A percentile compares a stretch with the other conserved stretches of the same genome.
Evolutionary conservation across 1,140 invertebrate genomes (phyloP).

Genomic region (Portunus trituberculatus): DNA sequence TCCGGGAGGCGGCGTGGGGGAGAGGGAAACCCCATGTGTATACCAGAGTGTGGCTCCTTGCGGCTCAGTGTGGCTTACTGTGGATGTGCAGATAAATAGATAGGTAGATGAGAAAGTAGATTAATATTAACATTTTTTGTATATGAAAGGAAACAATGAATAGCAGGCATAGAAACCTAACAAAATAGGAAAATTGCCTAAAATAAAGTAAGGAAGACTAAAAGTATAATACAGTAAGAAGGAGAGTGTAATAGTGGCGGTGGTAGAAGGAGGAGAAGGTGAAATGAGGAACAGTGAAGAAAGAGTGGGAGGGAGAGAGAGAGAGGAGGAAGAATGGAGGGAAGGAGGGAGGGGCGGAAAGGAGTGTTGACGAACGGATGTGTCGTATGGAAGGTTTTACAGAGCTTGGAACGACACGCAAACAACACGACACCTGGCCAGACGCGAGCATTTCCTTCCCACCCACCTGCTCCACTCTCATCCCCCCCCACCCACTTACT

Average conservation of each 20-base stretch:
- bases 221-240: neutral
- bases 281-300: neutral
- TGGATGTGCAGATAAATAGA: too few species aligned
- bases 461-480: neutral
- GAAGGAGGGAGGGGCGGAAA: constrained; percentile 50
- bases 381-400: constrained; percentile 63
- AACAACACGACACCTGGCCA: constrained; percentile 58
- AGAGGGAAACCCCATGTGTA: too few species aligned
- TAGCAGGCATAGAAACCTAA: too few species aligned
- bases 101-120: too few species aligned
- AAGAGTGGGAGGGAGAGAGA: constrained; percentile 3
- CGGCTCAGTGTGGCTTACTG: too few species aligned
- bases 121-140: too few species aligned
- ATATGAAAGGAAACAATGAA: too few species aligned
- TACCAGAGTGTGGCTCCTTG: too few species aligned
- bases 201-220: too few species aligned
- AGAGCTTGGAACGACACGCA: constrained; percentile 53
- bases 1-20: neutral
- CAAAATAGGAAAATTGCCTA: too few species aligned
- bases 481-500: neutral
- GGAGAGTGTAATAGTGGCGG: neutral
- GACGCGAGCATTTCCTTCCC: constrained; percentile 44
- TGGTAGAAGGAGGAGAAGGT: neutral
- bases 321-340: neutral
- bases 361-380: constrained; percentile 55